Evolutionary conservation across 2,797 vertebrate genomes (phyloP), one percentile per base, ranked within the genome.

Genomic region (Clarias fuscus): DNA sequence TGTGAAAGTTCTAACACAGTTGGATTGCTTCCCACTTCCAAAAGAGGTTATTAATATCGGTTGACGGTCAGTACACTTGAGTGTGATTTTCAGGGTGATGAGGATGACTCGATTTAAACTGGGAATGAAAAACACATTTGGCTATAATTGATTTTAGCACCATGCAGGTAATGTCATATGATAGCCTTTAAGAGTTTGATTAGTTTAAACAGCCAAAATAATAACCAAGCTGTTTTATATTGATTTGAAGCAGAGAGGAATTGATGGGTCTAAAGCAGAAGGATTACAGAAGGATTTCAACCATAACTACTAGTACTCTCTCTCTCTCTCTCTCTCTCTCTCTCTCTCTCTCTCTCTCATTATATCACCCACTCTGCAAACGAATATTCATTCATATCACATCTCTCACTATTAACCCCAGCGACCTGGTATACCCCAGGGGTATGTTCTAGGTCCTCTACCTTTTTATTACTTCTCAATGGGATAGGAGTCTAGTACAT

Each of bases 321-420:
- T 72, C 18, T 62, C 59, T 65, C 8, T 65, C 37, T n/a, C 33
- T 18, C 71, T 33, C 37, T 68, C 70, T 17, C 56, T 68, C 70
- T 17, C 56, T 68, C 70, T 17, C 40, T 20, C 15, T 17, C 13
- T 59, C 13, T 43, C 24, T 72, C 18, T 62, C 59, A 17, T 17
- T 70, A 30, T 48, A 20, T 8, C 58, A 14, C 3, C 58, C 59
- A 5, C 79, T 64, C 22, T 83, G 24, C 68, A 87, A 33, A 89
- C 78, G 58, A 72, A 84, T 86, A 84, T 86, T 88, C 81, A 78
- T 77, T 67, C 67, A 86, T 56, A 84, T 90, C 83, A 88, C 85
- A 86, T 82, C 91, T 93, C 91, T 53, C 48, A 53, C 48, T 53
- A 93, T 95, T 95, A 94, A 93, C 92, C 91, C 93, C 87, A 89